Base-by-base conservation (phyloP, 2,888 invertebrate species). In the Metacarcinus magister region DNA sequence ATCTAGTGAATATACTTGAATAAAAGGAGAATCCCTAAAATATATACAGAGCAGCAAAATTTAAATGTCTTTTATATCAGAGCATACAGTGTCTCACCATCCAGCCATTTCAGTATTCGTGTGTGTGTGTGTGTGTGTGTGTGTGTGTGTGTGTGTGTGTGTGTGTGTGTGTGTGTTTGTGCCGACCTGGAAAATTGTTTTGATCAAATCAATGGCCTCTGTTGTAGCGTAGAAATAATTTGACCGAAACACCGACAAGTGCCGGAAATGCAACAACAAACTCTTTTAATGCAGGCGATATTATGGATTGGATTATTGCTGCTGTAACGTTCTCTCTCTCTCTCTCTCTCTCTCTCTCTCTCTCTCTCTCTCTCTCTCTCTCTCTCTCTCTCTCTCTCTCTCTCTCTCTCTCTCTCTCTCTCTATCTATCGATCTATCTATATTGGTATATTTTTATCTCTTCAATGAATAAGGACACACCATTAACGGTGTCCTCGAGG, bases 91-190 rank as follows among this genome's bases (percentile, higher is more conserved):
- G 28, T 75, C 39, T 39, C 75, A n/a, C 28, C 28, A 28, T 75
- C 8, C 28, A 28, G 4, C 0, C 28, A 23, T 75, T 28, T 75
- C n/a, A 4, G 0, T 67, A 19, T 67, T 13, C 23, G 19, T 67
- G 60, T 67, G 60, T 67, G 60, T 67, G 23, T 92, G 92, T 92
- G 54, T 92, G 92, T 92, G 92, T 92, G 92, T 92, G 92, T 48
- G 92, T 92, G 92, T 54, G 92, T 92, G 48, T 92, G 48, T 92
- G 92, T 92, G 48, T 92, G 48, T 46, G 92, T 92, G 48, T 92
- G 48, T 92, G 67, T 93, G 67, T 93, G 67, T 93, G 48, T 67
- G 93, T 43, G 48, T 93, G 93, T 93, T 43, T 93, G 19, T 32
- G 16, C 75, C 8, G 28, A n/a, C 60, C 23, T 67, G 4, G 0